These are phyloP conservation scores for Halcyon leucocephala DNA, from an alignment of 2,797 vertebrate species.

Conservation along the genomic window DNA sequence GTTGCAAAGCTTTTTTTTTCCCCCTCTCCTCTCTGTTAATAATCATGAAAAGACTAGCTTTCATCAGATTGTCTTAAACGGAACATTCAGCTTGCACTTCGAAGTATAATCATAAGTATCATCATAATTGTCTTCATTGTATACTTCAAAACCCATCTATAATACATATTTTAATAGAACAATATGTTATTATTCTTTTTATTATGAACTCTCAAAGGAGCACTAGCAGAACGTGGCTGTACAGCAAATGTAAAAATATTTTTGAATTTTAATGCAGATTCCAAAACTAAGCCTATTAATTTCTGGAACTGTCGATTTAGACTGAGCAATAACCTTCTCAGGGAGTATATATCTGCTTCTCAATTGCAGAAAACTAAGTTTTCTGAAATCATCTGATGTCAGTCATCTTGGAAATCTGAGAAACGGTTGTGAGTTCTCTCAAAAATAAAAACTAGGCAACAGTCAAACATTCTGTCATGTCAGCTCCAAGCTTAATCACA, in stretches of 20 bases:
- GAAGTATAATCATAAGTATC: background rate
- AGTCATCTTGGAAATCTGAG: background rate
- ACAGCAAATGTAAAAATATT: background rate
- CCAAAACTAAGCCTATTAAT: background rate
- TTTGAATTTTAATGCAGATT: background rate
- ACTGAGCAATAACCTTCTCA: background rate
- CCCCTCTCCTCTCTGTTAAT: background rate
- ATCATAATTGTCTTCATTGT: background rate
- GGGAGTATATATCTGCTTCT: background rate
- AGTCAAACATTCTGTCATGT: background rate
- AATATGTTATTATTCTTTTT: background rate
- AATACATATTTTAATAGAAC: background rate
- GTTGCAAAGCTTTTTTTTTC: background rate
- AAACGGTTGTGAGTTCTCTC: background rate
- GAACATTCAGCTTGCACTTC: background rate
- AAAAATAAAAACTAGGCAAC: background rate
- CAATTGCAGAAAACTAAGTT: background rate
- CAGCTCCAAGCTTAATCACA: background rate
- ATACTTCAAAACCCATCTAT: background rate
- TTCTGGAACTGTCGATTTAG: background rate
- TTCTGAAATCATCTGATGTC: background rate
- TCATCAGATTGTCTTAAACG: background rate
- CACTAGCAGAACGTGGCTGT: background rate
- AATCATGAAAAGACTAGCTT: no score
- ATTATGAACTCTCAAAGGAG: background rate